A percentile compares a stretch with the other conserved stretches of the same genome.
phyloP scores from a whole-genome alignment of 1,140 invertebrate species.

The Elymnias hypermnestra region DNA sequence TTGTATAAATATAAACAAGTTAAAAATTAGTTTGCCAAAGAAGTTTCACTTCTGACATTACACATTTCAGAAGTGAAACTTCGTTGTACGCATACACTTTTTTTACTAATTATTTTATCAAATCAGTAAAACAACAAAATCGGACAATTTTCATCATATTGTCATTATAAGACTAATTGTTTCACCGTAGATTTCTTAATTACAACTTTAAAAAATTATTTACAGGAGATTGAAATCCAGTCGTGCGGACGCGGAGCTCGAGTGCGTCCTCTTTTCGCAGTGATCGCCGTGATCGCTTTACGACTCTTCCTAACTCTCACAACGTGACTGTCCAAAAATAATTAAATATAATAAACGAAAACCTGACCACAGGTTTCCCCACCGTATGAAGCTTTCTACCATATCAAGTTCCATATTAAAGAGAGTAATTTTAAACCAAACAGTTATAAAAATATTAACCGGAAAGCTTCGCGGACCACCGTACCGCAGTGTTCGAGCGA shows the following conservation, averaged over 20 bases:
- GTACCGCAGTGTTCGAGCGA: constrained; percentile 26
- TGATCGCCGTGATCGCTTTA: constrained; percentile 25
- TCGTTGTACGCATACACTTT: too few relatives aligned
- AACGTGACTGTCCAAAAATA: constrained; percentile 49
- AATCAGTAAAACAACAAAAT: too few relatives aligned
- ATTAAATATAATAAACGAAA: constrained; percentile 12
- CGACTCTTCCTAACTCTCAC: constrained; percentile 28
- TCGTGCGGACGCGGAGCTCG: constrained; percentile 54
- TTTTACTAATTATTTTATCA: too few relatives aligned
- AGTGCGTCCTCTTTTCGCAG: constrained; percentile 20
- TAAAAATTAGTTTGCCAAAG: too few relatives aligned
- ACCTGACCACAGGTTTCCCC: constrained; percentile 12
- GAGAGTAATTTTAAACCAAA: constrained; percentile 20
- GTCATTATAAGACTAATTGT: too few relatives aligned
- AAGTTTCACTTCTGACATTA: too few relatives aligned
- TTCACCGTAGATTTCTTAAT: too few relatives aligned
- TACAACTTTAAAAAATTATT: neutral
- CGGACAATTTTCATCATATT: too few relatives aligned
- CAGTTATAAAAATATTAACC: constrained; percentile 11
- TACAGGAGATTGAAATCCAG: constrained; percentile 64
- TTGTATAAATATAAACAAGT: too few relatives aligned
- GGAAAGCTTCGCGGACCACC: constrained; percentile 30
- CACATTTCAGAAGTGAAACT: too few relatives aligned
- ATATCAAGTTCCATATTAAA: constrained; percentile 33
- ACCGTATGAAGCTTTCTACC: constrained; percentile 25